phyloP scores from a whole-genome alignment of 2,888 invertebrate genomes.

The Blastobasis adustella region DNA sequence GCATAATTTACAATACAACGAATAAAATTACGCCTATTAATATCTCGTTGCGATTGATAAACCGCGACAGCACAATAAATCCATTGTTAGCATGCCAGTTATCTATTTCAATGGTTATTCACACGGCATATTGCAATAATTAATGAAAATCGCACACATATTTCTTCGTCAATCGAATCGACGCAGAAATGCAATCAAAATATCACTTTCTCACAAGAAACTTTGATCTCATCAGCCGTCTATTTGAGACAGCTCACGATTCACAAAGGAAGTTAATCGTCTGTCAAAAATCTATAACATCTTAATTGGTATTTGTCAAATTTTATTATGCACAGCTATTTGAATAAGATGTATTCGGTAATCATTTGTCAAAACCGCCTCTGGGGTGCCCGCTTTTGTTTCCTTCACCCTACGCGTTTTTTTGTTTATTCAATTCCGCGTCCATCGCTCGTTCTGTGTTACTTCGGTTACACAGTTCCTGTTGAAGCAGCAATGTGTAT shows the following conservation, averaged over 20 bases:
- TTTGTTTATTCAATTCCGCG: neutral
- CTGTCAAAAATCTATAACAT: constrained; percentile 40
- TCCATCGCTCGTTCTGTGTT: constrained; percentile 3
- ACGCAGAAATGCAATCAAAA: constrained; percentile 14
- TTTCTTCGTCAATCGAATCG: constrained; percentile 1
- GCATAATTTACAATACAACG: too few species aligned
- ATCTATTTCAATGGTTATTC: too few species aligned
- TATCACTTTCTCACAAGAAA: constrained; percentile 38
- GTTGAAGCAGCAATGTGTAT: constrained; percentile 5
- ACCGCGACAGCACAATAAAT: too few species aligned
- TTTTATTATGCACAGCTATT: constrained; percentile 59
- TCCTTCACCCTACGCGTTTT: constrained; percentile 17
- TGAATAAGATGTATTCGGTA: constrained; percentile 57
- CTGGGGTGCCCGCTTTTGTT: constrained; percentile 23
- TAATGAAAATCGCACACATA: neutral
- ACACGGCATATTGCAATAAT: too few species aligned
- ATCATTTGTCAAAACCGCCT: constrained; percentile 48
- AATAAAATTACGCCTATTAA: too few species aligned
- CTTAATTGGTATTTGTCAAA: constrained; percentile 58
- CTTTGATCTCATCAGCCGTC: constrained; percentile 34
- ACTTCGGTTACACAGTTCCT: neutral
- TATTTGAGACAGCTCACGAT: constrained; percentile 49
- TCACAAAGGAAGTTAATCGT: constrained; percentile 40
- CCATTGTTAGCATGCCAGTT: too few species aligned
- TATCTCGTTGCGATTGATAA: too few species aligned